Evolutionary conservation across 2,888 invertebrate species (phyloP).

Genomic region (Gibbula magus): DNA sequence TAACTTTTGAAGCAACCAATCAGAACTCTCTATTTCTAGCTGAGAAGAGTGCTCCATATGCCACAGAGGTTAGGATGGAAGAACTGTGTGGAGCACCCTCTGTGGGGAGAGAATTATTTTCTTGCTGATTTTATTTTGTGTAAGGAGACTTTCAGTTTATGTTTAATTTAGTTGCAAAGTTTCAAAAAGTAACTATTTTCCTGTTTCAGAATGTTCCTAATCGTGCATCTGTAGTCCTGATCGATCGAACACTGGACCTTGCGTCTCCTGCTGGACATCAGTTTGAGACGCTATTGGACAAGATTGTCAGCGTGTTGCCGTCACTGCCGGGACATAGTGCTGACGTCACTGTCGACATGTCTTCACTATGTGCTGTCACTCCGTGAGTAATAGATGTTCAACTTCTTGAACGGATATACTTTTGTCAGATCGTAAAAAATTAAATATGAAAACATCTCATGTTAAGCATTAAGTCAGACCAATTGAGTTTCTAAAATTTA

Average conservation of each 20-base stretch:
- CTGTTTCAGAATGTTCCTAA: constrained; percentile 62
- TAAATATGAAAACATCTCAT: no score
- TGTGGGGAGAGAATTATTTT: no score
- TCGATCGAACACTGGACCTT: constrained; percentile 83
- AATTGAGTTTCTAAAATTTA: no score
- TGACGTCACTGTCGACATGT: constrained; percentile 82
- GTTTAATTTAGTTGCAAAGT: not conserved
- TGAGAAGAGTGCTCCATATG: no score
- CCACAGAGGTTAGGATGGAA: no score
- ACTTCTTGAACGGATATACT: no score
- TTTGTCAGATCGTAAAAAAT: no score
- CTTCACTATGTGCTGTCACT: constrained; percentile 77
- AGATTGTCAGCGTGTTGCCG: constrained; percentile 77
- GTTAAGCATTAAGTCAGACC: no score
- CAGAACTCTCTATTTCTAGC: no score
- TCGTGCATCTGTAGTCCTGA: constrained; percentile 74
- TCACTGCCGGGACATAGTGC: constrained; percentile 81
- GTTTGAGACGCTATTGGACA: constrained; percentile 80
- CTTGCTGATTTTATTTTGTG: not conserved
- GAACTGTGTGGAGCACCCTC: no score
- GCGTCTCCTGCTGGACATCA: constrained; percentile 80
- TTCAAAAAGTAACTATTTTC: not conserved
- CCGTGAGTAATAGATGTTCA: constrained; percentile 38
- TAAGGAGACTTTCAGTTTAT: not conserved
- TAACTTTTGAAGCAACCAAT: no score